Conservation (phyloP, 2,888 invertebrate species). For the Caenorhabditis sulstoni region DNA sequence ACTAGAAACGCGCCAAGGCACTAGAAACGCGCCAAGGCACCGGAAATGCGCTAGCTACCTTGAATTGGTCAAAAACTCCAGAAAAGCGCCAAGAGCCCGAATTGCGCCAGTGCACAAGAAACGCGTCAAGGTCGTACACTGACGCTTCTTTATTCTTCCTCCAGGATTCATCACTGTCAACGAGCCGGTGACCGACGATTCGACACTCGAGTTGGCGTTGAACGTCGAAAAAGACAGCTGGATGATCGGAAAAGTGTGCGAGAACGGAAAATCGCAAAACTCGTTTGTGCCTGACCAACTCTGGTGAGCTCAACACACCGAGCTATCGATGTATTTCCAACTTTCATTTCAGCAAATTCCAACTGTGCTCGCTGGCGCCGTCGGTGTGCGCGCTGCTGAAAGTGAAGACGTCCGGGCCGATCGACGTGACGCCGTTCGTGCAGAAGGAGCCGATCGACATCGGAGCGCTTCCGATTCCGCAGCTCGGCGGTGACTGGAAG, state of each 20-base stretch:
- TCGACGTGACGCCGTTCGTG: slow-evolving; percentile 64
- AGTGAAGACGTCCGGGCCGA: slow-evolving; percentile 55
- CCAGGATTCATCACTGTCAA: slow-evolving; percentile 63
- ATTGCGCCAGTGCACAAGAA: no score
- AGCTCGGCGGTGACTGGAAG: slow-evolving; percentile 72
- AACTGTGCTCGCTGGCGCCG: slow-evolving; percentile 65
- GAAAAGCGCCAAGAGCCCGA: no score
- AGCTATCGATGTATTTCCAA: neutral
- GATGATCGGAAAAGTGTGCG: slow-evolving; percentile 75
- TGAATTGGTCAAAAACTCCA: no score
- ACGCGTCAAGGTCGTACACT: no score
- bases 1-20: neutral
- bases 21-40: no score
- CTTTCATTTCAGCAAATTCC: slow-evolving; percentile 63
- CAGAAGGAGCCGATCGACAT: slow-evolving; percentile 69
- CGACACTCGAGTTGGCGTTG: slow-evolving; percentile 63
- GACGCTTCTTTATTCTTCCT: slow-evolving; percentile 2
- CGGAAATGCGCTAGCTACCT: no score
- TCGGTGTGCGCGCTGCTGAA: slow-evolving; percentile 61
- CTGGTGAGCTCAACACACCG: slow-evolving; percentile 62
- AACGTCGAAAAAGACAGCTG: slow-evolving; percentile 75
- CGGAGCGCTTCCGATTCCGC: slow-evolving; percentile 71
- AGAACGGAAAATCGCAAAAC: slow-evolving; percentile 74
- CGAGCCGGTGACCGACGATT: slow-evolving; percentile 63
- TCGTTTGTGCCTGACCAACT: slow-evolving; percentile 75